Conservation (phyloP, 1,140 invertebrate species). For the Fopius arisanus region DNA sequence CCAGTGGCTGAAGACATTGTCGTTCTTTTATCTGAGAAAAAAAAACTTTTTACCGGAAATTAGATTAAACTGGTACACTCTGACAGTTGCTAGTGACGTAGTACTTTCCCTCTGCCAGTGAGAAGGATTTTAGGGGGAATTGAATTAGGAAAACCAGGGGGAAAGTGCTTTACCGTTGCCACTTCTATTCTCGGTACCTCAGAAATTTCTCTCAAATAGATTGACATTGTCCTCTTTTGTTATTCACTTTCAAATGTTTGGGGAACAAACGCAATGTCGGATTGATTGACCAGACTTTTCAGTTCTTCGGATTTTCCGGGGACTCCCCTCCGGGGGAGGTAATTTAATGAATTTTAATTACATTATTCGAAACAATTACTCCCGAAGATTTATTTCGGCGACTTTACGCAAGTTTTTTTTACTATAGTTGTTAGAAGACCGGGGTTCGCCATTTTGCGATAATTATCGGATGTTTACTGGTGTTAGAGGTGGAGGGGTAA, state of each 20-base stretch:
- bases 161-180: neutral
- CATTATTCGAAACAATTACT: neutral
- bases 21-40: neutral
- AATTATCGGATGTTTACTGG: neutral
- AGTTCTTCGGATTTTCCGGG: neutral
- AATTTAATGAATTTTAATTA: neutral
- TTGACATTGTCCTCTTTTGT: neutral
- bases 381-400: neutral
- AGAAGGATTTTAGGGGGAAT: constrained; percentile 4
- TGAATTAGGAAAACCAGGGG: neutral
- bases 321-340: neutral
- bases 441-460: neutral
- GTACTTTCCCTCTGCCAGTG: neutral
- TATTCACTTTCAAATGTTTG: neutral
- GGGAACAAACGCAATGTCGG: neutral
- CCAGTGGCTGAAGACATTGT: neutral
- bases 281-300: neutral
- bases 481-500: neutral
- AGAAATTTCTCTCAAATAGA: neutral
- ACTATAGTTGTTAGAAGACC: neutral
- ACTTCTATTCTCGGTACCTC: neutral
- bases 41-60: neutral
- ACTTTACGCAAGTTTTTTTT: neutral
- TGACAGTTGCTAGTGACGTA: constrained; percentile 4
- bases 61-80: neutral